Conservation (phyloP, 2,888 invertebrate species). For the Geophilus truncorum region DNA sequence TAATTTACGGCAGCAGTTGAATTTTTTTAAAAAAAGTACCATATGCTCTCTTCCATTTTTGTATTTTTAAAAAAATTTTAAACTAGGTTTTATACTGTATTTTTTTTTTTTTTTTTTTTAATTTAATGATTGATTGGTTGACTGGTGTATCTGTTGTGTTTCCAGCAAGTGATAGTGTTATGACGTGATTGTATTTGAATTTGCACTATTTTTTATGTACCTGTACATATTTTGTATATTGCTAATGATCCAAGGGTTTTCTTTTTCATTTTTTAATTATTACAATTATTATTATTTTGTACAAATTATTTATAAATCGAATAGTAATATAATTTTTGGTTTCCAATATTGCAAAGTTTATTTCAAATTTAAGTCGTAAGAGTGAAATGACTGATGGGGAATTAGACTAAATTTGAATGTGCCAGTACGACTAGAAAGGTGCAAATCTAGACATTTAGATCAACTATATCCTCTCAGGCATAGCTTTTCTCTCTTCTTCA, state of each 20-base stretch:
- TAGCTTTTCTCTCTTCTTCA: neutral
- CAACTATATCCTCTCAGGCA: neutral
- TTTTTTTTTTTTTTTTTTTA: neutral
- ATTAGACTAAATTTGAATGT: no score
- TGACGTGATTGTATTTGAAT: neutral
- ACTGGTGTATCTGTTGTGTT: neutral
- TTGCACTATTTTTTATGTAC: neutral
- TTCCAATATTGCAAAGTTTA: no score
- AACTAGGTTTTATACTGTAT: no score
- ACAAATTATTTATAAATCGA: conserved; percentile 1
- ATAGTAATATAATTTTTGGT: neutral
- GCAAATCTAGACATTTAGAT: no score
- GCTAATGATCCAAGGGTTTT: neutral
- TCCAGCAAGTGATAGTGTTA: neutral
- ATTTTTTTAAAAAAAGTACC: no score
- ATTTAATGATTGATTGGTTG: no score
- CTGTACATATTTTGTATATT: conserved; percentile 2
- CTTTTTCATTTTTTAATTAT: neutral
- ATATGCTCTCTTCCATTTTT: neutral
- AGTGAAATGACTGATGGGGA: no score
- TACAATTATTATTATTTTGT: no score
- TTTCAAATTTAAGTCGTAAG: no score
- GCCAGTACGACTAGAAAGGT: no score
- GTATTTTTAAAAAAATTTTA: neutral
- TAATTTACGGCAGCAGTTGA: neutral